Evolutionary conservation across 1,140 invertebrate species (phyloP).

Genomic region (Chelonus insularis): DNA sequence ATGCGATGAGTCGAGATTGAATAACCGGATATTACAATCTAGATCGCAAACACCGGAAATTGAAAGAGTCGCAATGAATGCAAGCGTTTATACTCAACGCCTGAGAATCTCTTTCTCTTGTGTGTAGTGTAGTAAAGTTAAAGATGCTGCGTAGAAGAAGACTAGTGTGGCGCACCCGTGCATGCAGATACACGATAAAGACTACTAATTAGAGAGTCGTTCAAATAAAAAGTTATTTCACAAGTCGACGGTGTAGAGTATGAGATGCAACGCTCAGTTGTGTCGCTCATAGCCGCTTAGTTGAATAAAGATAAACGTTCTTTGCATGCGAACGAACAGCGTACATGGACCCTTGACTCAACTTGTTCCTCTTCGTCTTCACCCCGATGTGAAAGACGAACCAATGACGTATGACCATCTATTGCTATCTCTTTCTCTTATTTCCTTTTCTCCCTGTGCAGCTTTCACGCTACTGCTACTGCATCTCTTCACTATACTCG

Average conservation of each 20-base stretch:
- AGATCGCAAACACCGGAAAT: constrained; percentile 25
- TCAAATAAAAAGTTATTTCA: constrained; percentile 28
- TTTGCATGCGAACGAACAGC: constrained; percentile 3
- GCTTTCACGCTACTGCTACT: constrained; percentile 3
- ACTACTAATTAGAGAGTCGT: constrained; percentile 29
- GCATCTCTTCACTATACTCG: constrained; percentile 6
- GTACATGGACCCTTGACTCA: not conserved
- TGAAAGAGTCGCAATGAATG: constrained; percentile 24
- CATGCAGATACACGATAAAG: constrained; percentile 19
- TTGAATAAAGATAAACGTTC: constrained; percentile 26
- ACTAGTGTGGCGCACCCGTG: not conserved
- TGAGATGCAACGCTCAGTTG: not conserved
- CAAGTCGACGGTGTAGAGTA: constrained; percentile 8
- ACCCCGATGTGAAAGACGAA: not conserved
- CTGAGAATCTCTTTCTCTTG: constrained; percentile 6
- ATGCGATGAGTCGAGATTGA: constrained; percentile 8
- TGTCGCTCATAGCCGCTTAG: constrained; percentile 8
- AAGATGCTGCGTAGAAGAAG: constrained; percentile 14
- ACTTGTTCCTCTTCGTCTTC: not conserved
- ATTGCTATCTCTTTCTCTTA: constrained; percentile 5
- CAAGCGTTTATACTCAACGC: constrained; percentile 17
- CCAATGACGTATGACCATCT: constrained; percentile 1
- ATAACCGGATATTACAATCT: constrained; percentile 27
- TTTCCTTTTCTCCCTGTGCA: constrained; percentile 24
- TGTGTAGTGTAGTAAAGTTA: not conserved